A percentile compares a stretch with the other conserved stretches of the same genome.
These are phyloP conservation scores for Melinaea marsaeus DNA, from an alignment of 2,888 invertebrate genomes.

Conservation along the genomic window DNA sequence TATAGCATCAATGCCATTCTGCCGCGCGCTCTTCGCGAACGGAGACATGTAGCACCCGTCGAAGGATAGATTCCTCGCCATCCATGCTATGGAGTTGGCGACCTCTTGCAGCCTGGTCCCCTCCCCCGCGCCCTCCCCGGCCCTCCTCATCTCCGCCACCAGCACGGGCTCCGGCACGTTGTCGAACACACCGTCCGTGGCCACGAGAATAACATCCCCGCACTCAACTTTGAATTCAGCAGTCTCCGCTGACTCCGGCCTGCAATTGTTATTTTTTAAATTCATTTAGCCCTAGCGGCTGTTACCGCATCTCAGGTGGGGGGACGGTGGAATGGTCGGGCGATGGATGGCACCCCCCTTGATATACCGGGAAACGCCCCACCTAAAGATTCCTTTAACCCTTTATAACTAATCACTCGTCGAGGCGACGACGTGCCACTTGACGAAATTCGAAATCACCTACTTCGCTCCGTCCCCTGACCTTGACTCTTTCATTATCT, in stretches of 20 bases:
- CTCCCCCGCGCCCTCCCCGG: conserved; percentile 78
- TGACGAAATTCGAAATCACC: no score
- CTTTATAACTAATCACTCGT: no score
- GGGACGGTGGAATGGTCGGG: no score
- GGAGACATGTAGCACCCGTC: conserved; percentile 97
- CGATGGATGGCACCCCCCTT: no score
- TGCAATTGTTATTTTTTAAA: conserved; percentile 45
- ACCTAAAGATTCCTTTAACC: no score
- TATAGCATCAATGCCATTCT: conserved; percentile 94
- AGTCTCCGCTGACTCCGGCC: conserved; percentile 94
- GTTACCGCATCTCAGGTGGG: no score
- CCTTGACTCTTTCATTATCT: no score
- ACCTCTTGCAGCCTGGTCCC: conserved; percentile 89
- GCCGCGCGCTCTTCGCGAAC: conserved; percentile 94
- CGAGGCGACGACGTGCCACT: no score
- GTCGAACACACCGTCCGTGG: conserved; percentile 99
- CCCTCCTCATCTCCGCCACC: conserved; percentile 88
- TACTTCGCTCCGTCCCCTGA: no score
- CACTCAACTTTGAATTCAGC: conserved; percentile 92
- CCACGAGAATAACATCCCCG: conserved; percentile 95
- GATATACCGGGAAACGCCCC: no score
- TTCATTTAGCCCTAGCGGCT: no score
- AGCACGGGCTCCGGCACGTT: conserved; percentile 96
- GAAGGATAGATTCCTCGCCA: conserved; percentile 95
- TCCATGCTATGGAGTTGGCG: conserved; percentile 96